Evolutionary conservation across 2,797 vertebrate species (phyloP).

Genomic region (Muraenolepis orangiensis): DNA sequence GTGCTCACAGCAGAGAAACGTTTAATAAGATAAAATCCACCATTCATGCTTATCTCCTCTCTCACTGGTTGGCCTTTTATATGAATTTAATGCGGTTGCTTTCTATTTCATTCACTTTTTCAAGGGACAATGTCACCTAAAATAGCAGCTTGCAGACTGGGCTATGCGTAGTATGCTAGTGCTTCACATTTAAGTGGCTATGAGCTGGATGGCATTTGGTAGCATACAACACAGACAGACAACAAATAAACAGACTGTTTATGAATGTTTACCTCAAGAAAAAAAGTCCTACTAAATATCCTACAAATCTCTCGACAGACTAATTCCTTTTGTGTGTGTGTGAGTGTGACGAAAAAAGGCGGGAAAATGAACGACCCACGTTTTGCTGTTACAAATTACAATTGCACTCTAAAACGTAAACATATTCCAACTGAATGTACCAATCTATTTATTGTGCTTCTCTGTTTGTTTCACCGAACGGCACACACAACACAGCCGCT

Average conservation of each 20-base stretch:
- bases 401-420: background rate
- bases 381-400: background rate
- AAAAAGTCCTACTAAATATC: background rate
- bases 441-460: background rate
- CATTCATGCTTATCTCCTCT: conserved; percentile 2
- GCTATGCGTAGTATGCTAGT: background rate
- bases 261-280: background rate
- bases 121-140: background rate
- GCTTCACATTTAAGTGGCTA: background rate
- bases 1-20: conserved; percentile 1
- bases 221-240: background rate
- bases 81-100: background rate
- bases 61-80: background rate
- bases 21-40: conserved; percentile 15
- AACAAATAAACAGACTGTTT: background rate
- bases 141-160: background rate
- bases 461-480: too few relatives aligned
- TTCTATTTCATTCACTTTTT: conserved; percentile 7
- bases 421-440: background rate
- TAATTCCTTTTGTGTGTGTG: too few relatives aligned
- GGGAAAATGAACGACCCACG: background rate
- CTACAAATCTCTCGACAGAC: background rate
- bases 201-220: background rate
- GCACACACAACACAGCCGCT: background rate
- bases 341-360: too few relatives aligned